Conservation (phyloP, 1,140 invertebrate species). For the Caligus rogercresseyi region DNA sequence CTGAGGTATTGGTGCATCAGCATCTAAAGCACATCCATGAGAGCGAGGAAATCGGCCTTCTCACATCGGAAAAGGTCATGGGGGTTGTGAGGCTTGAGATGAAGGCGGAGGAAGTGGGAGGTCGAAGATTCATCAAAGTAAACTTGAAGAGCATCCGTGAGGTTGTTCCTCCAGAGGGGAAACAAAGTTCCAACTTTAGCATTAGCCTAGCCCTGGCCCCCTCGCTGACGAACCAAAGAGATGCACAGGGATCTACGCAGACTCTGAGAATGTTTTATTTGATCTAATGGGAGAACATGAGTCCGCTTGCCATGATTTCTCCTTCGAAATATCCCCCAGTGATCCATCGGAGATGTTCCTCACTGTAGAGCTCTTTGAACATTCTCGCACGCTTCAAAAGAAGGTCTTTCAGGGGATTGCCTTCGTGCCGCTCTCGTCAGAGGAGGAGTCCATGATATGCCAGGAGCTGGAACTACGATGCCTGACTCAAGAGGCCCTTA, state of each 20-base stretch:
- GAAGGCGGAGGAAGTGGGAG: background rate
- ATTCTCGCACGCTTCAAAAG: background rate
- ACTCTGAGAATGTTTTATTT: background rate
- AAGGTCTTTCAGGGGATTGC: background rate
- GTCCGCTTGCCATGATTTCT: background rate
- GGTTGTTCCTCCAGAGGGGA: background rate
- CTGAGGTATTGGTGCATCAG: background rate
- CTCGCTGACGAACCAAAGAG: background rate
- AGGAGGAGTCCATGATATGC: background rate
- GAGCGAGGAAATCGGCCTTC: no score
- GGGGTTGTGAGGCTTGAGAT: background rate
- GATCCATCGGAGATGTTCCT: background rate
- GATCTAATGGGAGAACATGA: background rate
- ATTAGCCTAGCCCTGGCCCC: background rate
- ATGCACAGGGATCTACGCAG: background rate
- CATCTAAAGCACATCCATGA: background rate
- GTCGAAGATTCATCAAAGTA: background rate
- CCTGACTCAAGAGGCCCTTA: background rate
- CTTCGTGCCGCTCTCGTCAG: background rate
- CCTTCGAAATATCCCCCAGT: background rate
- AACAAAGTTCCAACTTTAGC: background rate
- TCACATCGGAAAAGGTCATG: background rate
- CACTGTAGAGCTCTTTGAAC: background rate
- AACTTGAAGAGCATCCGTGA: background rate
- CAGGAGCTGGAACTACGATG: background rate